phyloP scores from a whole-genome alignment of 2,888 invertebrate genomes.

The Nomada lathburiana region DNA sequence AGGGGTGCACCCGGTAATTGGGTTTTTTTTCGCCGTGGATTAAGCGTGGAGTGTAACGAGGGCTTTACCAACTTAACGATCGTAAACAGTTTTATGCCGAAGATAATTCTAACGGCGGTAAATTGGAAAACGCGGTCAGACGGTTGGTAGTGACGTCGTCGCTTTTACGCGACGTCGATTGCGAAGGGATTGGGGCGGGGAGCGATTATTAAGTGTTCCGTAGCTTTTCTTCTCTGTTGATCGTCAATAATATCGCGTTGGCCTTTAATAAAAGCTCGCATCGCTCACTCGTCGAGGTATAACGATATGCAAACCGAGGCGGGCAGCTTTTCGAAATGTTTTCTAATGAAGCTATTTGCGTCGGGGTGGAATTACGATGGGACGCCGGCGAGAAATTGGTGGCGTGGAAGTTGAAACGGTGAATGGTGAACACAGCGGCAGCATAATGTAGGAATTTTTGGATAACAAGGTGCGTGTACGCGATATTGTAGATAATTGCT shows the following conservation, averaged over 20 bases:
- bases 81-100: constrained; percentile 48
- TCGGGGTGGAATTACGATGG: not conserved
- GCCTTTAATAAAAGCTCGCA: constrained; percentile 13
- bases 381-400: not conserved
- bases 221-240: constrained; percentile 1
- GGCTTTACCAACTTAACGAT: constrained; percentile 38
- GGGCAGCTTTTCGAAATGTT: not conserved
- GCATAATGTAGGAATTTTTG: too few species aligned
- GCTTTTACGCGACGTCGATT: constrained; percentile 12
- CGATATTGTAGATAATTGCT: not conserved
- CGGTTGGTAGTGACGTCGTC: not conserved
- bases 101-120: constrained; percentile 38
- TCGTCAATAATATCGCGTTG: constrained; percentile 21
- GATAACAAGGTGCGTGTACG: too few species aligned
- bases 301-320: constrained; percentile 1
- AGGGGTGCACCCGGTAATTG: constrained; percentile 40
- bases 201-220: not conserved
- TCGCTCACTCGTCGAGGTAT: not conserved
- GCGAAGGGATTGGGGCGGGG: not conserved
- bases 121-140: constrained; percentile 30
- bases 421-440: not conserved
- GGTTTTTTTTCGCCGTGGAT: constrained; percentile 36
- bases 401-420: not conserved
- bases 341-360: not conserved
- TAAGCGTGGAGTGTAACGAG: constrained; percentile 34